Evolutionary conservation across 2,888 invertebrate genomes (phyloP).

Genomic region (Nomada hirtipes): DNA sequence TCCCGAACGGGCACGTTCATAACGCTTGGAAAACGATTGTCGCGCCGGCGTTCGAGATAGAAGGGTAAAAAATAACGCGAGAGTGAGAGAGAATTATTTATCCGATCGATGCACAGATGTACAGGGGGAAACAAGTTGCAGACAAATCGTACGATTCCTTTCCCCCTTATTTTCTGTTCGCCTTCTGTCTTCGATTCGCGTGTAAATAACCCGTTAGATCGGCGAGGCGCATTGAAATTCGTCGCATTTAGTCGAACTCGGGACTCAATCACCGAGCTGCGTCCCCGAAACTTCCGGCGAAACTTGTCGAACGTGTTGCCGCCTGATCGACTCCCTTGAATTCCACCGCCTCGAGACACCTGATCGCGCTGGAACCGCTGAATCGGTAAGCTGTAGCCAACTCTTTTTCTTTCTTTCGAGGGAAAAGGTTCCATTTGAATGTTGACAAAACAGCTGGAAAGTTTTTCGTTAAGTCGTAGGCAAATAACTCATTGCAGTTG

Average conservation of each 20-base stretch:
- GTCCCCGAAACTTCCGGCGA: conserved; percentile 20
- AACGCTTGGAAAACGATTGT: not conserved
- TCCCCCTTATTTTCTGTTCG: too few species aligned
- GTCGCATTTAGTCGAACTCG: conserved; percentile 26
- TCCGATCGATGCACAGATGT: not conserved
- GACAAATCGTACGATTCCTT: not conserved
- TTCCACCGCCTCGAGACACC: conserved; percentile 19
- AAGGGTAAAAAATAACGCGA: not conserved
- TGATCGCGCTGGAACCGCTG: not conserved
- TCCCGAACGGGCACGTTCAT: not conserved
- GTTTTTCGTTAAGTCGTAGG: too few species aligned
- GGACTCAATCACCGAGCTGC: conserved; percentile 32
- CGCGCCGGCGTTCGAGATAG: not conserved
- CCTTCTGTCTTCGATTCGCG: not conserved
- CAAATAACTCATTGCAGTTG: too few species aligned
- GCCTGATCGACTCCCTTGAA: conserved; percentile 32
- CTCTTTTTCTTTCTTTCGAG: not conserved
- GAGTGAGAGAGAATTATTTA: not conserved
- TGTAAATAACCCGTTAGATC: conserved; percentile 37
- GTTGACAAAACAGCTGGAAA: too few species aligned
- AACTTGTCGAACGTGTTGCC: conserved; percentile 35
- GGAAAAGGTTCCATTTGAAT: too few species aligned
- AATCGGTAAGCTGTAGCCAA: not conserved
- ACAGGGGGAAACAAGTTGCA: not conserved
- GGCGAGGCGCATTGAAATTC: conserved; percentile 46